phyloP scores from a whole-genome alignment of 2,888 invertebrate species.

The Drosophila colorata region DNA sequence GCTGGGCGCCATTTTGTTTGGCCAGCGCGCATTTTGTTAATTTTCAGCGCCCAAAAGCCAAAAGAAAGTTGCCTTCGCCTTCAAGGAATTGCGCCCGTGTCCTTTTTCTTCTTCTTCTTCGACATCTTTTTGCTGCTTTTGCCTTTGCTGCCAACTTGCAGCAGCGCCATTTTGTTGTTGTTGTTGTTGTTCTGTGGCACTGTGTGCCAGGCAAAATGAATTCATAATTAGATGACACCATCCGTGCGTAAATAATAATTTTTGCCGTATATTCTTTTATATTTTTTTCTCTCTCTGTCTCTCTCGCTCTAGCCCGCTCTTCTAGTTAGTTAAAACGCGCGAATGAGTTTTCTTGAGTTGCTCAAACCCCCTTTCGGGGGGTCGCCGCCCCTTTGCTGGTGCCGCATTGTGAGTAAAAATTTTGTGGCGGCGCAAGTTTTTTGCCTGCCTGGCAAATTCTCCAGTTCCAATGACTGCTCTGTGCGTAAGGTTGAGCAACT shows the following conservation, averaged over 20 bases:
- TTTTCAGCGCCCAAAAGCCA: slow-evolving; percentile 63
- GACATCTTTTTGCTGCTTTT: neutral
- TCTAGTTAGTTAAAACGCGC: slow-evolving; percentile 78
- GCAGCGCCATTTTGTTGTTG: slow-evolving; percentile 45
- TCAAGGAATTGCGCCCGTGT: slow-evolving; percentile 44
- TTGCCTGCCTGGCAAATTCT: slow-evolving; percentile 59
- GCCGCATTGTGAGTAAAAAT: slow-evolving; percentile 67
- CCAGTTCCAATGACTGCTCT: slow-evolving; percentile 42
- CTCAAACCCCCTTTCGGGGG: neutral
- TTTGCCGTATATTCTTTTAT: slow-evolving; percentile 51
- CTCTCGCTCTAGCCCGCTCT: slow-evolving; percentile 31
- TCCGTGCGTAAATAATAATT: slow-evolving; percentile 85
- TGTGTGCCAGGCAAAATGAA: slow-evolving; percentile 74
- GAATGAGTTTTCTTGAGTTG: slow-evolving; percentile 79
- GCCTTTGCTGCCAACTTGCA: slow-evolving; percentile 6
- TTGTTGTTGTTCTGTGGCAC: slow-evolving; percentile 35
- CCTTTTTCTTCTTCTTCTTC: slow-evolving; percentile 4
- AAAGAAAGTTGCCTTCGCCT: slow-evolving; percentile 63
- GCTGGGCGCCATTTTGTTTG: slow-evolving; percentile 66
- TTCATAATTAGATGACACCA: slow-evolving; percentile 86
- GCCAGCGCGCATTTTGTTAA: slow-evolving; percentile 72
- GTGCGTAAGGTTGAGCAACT: slow-evolving; percentile 67
- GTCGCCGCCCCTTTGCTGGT: neutral
- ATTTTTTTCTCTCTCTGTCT: neutral
- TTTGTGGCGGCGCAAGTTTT: slow-evolving; percentile 67